Percentiles rank a stretch among this genome's conserved stretches.
phyloP scores from a whole-genome alignment of 23 tunicate species.

The Aplidium turbinatum region DNA sequence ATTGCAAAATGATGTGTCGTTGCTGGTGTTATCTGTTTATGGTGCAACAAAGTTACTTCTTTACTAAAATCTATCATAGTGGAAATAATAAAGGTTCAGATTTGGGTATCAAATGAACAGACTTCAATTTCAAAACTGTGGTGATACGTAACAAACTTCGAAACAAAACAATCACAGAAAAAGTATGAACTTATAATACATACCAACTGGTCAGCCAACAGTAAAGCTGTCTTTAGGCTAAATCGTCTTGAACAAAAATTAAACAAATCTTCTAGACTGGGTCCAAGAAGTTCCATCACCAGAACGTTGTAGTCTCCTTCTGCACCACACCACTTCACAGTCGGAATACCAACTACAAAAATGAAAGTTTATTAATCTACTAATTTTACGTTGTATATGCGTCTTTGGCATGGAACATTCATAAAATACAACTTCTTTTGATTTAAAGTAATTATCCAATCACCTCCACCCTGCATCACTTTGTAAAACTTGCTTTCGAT shows the following conservation, averaged over 20 bases:
- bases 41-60: too few species aligned
- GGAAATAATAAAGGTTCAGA: too few species aligned
- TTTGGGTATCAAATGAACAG: background rate
- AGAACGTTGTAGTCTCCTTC: slow-evolving; percentile 99
- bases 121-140: background rate
- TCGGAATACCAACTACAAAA: slow-evolving; percentile 90
- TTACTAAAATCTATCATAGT: too few species aligned
- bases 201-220: slow-evolving; percentile 93
- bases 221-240: slow-evolving; percentile 87
- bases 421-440: background rate
- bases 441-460: slow-evolving; percentile 1
- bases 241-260: slow-evolving; percentile 91
- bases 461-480: slow-evolving; percentile 92
- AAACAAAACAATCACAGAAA: background rate
- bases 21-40: too few species aligned
- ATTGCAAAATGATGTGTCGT: too few species aligned
- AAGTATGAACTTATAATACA: slow-evolving; percentile 17
- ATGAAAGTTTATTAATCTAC: too few species aligned
- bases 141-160: too few species aligned
- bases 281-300: slow-evolving; percentile 98
- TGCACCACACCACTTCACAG: slow-evolving; percentile 96
- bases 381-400: too few species aligned
- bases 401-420: too few species aligned
- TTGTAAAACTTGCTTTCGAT: slow-evolving; percentile 97
- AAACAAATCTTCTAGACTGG: slow-evolving; percentile 94